Base-by-base conservation (phyloP, 2,797 vertebrate genomes). In the Spondyliosoma cantharus region DNA sequence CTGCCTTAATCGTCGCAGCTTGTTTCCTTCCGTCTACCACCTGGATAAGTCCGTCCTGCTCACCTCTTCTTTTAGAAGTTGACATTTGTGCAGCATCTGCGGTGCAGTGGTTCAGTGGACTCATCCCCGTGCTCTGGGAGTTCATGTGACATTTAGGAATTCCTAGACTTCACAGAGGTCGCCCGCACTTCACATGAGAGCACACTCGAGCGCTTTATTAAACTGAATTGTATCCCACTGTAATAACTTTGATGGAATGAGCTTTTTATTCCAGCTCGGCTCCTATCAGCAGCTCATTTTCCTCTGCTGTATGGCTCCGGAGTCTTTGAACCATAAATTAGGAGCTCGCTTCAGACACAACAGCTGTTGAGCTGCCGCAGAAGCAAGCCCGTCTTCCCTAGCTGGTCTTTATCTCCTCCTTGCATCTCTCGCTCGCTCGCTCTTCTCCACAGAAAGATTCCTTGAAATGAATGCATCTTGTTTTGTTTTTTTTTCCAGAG, bases 271-370 rank as follows among this genome's bases (percentile, higher is more conserved):
- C 80, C 59, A 81, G 56, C 80, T 15, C 1, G 73, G 64, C 60
- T 86, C 70, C 86, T 83, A 86, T 92, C 79, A 87, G 80, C 69
- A 58, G 78, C 88, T 91, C 77, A 78, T 91, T 89, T 90, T 76
- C 76, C 79, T 82, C 83, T 87, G 76, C 84, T 80, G 69, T 60
- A 83, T 87, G 84, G 85, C 71, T 66, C 70, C 48, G 32, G 68
- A 82, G 76, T 83, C 87, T 92, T 87, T 91, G 87, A 92, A 91
- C 86, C 89, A 78, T 90, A 90, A 92, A 91, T 88, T 82, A 88
- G 86, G 76, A 81, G 79, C 78, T 87, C 4, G 57, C 86, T 76
- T 86, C 88, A 85, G 86, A 88, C 84, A 88, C 89, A 92, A 90
- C 90, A 91, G 88, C 86, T 91, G 89, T 80, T 84, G 86, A 85